Evolutionary conservation across 2,113 vertebrate genomes (phyloP), one percentile per base, ranked within the genome.

Genomic region (Rhea pennata): DNA sequence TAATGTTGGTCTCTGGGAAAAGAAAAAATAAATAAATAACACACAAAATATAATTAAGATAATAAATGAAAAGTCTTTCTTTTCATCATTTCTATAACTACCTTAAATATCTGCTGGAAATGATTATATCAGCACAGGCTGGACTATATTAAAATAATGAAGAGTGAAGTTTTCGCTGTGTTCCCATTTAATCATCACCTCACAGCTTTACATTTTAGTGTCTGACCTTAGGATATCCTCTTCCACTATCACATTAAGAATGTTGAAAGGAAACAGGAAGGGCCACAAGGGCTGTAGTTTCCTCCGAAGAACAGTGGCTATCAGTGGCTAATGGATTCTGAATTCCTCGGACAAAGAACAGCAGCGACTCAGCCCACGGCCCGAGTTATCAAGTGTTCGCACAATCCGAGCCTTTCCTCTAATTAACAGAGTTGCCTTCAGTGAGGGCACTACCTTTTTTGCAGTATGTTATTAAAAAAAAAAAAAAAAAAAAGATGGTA

Each of bases 221-320:
- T 96, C 91, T 98, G 96, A 97, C 95, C 92, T 96, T 96, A 97
- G 95, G 95, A 98, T 93, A 98, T 91, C 84, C 92, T 95, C 82
- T 97, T 97, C 94, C 95, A 94, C 95, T 95, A 94, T 97, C 89
- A 96, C 90, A 95, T 96, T 93, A 95, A 97, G 86, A 96, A 97
- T 92, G 92, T 97, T 98, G 95, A 96, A 98, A 97, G 97, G 93
- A 97, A 98, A 97, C 83, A 97, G 96, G 92, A 96, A 98, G 78
- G 87, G 95, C 92, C 89, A 95, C 90, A 87, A 96, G 88, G 91
- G 91, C 94, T 88, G 96, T 87, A 93, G 79, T 92, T 97, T 98
- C 96, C 96, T 88, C 87, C 94, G 94, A 96, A 95, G 93, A 97
- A 92, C 74, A 90, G 95, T 88, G 96, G 84, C 74, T 96, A 96